phyloP scores from a whole-genome alignment of 2,888 invertebrate genomes.

The Bedellia somnulentella region DNA sequence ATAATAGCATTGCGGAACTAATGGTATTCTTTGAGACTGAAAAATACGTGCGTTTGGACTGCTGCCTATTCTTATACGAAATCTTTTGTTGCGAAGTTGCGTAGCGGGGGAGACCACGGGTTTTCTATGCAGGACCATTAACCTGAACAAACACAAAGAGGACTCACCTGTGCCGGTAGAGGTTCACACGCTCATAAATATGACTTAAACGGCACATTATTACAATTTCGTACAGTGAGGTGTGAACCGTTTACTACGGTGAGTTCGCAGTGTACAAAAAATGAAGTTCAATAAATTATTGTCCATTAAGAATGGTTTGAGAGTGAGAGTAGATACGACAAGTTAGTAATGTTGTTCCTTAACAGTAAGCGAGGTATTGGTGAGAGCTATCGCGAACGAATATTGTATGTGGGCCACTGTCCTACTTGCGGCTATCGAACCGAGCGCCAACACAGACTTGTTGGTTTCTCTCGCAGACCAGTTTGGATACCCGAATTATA shows the following conservation, averaged over 20 bases:
- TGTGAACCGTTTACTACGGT: no score
- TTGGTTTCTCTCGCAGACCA: slow-evolving; percentile 34
- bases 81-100: slow-evolving; percentile 15
- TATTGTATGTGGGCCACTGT: slow-evolving; percentile 17
- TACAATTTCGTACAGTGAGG: slow-evolving; percentile 5
- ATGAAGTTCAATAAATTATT: no score
- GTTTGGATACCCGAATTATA: slow-evolving; percentile 23
- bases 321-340: no score
- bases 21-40: slow-evolving; percentile 4
- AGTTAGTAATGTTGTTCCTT: no score
- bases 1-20: slow-evolving; percentile 3
- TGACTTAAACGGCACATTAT: slow-evolving; percentile 15
- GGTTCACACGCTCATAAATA: slow-evolving; percentile 35
- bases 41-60: slow-evolving; percentile 2
- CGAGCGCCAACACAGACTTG: slow-evolving; percentile 22
- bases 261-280: no score
- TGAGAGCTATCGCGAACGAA: slow-evolving; percentile 8
- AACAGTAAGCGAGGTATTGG: no score
- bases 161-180: slow-evolving; percentile 19
- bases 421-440: slow-evolving; percentile 14
- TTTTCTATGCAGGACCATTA: slow-evolving; percentile 17
- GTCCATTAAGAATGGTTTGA: no score
- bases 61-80: slow-evolving; percentile 14
- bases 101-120: slow-evolving; percentile 3
- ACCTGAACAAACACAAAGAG: slow-evolving; percentile 17